A percentile compares a stretch with the other conserved stretches of the same genome.
These are phyloP conservation scores for Egretta garzetta DNA, from an alignment of 2,113 vertebrate species.

Conservation along the genomic window DNA sequence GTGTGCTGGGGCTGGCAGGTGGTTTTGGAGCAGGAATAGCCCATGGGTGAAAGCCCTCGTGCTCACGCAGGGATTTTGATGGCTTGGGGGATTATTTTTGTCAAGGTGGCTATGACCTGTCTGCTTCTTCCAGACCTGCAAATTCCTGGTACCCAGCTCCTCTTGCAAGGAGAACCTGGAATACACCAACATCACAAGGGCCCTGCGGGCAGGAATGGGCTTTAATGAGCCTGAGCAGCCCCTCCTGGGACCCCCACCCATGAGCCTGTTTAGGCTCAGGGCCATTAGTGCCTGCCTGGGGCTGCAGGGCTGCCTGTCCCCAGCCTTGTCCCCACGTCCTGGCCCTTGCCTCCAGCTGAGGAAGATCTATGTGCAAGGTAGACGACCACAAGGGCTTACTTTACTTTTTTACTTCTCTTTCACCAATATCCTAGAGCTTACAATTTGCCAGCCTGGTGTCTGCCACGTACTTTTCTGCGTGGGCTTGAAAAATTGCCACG, in stretches of 20 bases:
- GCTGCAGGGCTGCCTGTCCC: neutral
- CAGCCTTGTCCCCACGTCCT: neutral
- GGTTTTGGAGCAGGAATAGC: neutral
- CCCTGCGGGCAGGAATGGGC: no score
- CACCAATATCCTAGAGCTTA: neutral
- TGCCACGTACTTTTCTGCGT: neutral
- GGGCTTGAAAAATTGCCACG: neutral
- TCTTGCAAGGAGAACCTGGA: neutral
- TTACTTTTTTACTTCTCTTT: neutral
- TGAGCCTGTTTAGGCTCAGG: accelerated
- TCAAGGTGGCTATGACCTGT: neutral
- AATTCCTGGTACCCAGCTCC: neutral
- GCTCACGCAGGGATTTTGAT: neutral
- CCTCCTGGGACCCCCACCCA: neutral
- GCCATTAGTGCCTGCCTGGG: neutral
- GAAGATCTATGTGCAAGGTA: neutral
- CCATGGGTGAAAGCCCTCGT: neutral
- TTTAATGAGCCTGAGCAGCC: neutral
- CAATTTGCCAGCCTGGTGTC: neutral
- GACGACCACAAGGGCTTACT: neutral
- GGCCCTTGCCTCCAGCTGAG: neutral
- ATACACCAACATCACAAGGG: neutral
- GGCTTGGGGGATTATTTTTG: neutral
- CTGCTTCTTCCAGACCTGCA: neutral
- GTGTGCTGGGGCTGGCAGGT: neutral